Base-by-base conservation (phyloP, 2,113 vertebrate genomes). In the Laticauda colubrina region DNA sequence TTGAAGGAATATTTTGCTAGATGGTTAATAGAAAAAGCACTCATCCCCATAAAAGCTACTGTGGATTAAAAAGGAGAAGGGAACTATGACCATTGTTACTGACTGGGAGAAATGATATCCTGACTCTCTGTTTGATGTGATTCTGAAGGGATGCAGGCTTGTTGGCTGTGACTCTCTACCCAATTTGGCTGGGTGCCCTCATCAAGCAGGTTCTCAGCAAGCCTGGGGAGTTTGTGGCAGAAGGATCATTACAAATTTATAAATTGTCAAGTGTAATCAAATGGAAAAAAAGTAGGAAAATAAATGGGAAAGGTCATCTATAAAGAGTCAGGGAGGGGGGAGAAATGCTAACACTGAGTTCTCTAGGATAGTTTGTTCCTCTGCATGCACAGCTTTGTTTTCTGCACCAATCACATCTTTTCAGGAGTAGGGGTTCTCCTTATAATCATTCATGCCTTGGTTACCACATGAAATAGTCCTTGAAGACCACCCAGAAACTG, bases 181-280 rank as follows among this genome's bases (percentile, higher is more conserved):
- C 56, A 93, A n/a, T 90, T 93, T 93, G 89, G 88, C 92, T 87
- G 23, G n/a, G 88, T 95, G 85, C 90, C 90, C 61, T 0, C n/a
- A 85, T 45, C 45, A 92, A 90, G 34, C 91, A 10, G 2, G 8
- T 94, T 96, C 95, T 94, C 95, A 87, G 8, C 91, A 94, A 87
- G 94, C 93, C 57, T 89, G 94, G 92, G 89, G 91, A 23, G 90
- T 88, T 24, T 53, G 88, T 90, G 81, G 29, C 92, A 93, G 92
- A 93, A 93, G 92, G 92, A 93, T 93, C 96, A 87, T 96, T 94
- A 95, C 92, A 93, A 93, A 95, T 93, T 91, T 96, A 97, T 97
- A 96, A 96, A 96, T 96, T 95, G 96, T 94, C 93, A 15, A 88
- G 89, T 51, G 94, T 95, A 96, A 96, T 95, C 95, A 96, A 96